Evolutionary conservation across 2,888 invertebrate species (phyloP).

Genomic region (Congeria kusceri): DNA sequence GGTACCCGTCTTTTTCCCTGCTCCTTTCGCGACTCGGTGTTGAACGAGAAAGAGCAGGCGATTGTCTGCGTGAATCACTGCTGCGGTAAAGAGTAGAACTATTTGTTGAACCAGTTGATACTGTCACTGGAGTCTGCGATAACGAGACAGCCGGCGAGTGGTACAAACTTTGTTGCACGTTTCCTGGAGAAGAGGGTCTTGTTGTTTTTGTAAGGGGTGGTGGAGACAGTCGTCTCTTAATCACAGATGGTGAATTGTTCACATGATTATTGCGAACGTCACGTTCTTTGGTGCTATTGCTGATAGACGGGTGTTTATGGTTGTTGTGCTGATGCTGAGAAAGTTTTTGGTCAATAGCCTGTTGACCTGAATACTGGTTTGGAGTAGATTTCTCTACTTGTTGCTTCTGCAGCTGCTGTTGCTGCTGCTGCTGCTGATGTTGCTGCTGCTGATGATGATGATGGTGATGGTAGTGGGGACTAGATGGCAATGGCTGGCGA

Average conservation of each 20-base stretch:
- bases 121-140: slow-evolving; percentile 12
- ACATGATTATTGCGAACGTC: not conserved
- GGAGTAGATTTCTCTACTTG: slow-evolving; percentile 38
- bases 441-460: slow-evolving; percentile 20
- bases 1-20: slow-evolving; percentile 54
- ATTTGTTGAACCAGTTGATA: slow-evolving; percentile 2
- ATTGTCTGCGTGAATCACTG: slow-evolving; percentile 48
- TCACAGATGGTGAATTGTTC: slow-evolving; percentile 31
- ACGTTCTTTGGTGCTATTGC: not conserved
- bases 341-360: not conserved
- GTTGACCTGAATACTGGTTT: slow-evolving; percentile 12
- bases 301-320: slow-evolving; percentile 12
- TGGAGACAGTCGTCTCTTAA: slow-evolving; percentile 44
- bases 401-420: slow-evolving; percentile 28
- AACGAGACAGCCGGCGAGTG: slow-evolving; percentile 16
- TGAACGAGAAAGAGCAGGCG: slow-evolving; percentile 42
- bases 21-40: slow-evolving; percentile 48
- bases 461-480: slow-evolving; percentile 38
- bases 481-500: slow-evolving; percentile 4
- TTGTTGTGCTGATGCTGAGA: slow-evolving; percentile 10
- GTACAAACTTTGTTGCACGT: not conserved
- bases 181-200: slow-evolving; percentile 32
- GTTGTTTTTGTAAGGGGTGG: slow-evolving; percentile 42
- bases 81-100: not conserved
- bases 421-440: slow-evolving; percentile 29